Evolutionary conservation across 2,113 vertebrate genomes (phyloP), one percentile per base, ranked within the genome.

Genomic region (Prolemur simus): DNA sequence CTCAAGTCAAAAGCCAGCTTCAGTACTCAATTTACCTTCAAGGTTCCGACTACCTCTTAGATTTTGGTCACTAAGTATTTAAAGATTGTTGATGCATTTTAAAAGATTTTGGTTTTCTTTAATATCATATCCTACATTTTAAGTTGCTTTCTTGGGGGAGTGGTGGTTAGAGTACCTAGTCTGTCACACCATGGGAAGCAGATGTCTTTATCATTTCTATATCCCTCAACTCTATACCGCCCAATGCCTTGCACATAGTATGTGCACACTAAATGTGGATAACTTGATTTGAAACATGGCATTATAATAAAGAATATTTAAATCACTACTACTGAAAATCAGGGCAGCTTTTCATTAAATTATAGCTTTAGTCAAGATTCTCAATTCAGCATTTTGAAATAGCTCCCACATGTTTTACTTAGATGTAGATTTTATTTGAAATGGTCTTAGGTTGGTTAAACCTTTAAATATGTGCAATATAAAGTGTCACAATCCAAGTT

Each of bases 351-450:
- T 90, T 77, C 66, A 96, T 56, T 83, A 94, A 83, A 94, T 52
- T 83, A 58, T 14, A 95, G 45, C 9, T 87, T 90, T 73, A 77
- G 63, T 77, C 32, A 87, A 87, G 60, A 87, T 87, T 87, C 69
- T 89, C 56, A 82, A 82, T 82, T 94, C 37, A 96, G 78, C 45
- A 69, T 71, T 92, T 87, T 89, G 86, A 96, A 95, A 92, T 86
- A 92, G 52, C 13, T 74, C 49, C 37, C 58, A 80, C 8, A 81
- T 73, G 49, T 95, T 96, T 77, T 80, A n/a, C 63, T 42, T 78
- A 54, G 45, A 87, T 20, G 2, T 49, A 49, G 3, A 52, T 73
- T 90, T 96, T 78, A 96, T 68, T 91, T 96, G 47, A 95, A 92
- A 96, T 37, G 81, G 42, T 60, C 49, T 95, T 85, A 83, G 47